phyloP scores from a whole-genome alignment of 2,888 invertebrate genomes.

The Amaurobius ferox region DNA sequence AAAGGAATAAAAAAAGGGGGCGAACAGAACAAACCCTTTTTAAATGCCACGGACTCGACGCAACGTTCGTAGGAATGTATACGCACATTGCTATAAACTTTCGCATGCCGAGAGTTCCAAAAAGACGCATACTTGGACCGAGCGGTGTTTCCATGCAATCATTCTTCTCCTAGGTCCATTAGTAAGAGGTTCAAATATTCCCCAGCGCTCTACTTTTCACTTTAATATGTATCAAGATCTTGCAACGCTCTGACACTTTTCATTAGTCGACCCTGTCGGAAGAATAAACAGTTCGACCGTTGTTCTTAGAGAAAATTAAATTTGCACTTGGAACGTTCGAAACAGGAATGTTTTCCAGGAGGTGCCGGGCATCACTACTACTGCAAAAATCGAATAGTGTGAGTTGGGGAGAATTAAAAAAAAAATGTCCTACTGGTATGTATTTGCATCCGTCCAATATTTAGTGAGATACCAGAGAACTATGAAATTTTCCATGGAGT shows the following conservation, averaged over 20 bases:
- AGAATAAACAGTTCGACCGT: constrained; percentile 11
- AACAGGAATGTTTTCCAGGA: not conserved
- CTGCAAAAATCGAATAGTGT: not conserved
- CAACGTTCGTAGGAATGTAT: not conserved
- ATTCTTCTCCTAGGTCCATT: not conserved
- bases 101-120: not conserved
- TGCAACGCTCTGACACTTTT: not conserved
- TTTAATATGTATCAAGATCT: constrained; percentile 1
- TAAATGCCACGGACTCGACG: not conserved
- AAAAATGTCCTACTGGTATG: not conserved
- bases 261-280: constrained; percentile 2
- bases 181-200: not conserved
- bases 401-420: not conserved
- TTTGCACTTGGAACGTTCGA: not conserved
- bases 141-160: not conserved
- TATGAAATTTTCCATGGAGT: not conserved
- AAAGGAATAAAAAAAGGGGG: too few relatives aligned
- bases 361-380: not conserved
- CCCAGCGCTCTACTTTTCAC: not conserved
- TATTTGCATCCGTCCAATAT: constrained; percentile 9
- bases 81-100: not conserved
- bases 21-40: too few relatives aligned
- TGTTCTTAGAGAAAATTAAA: not conserved
- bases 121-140: not conserved
- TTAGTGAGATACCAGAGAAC: not conserved